Conservation (phyloP, 2,888 invertebrate species). For the Prionchulus punctatus region DNA sequence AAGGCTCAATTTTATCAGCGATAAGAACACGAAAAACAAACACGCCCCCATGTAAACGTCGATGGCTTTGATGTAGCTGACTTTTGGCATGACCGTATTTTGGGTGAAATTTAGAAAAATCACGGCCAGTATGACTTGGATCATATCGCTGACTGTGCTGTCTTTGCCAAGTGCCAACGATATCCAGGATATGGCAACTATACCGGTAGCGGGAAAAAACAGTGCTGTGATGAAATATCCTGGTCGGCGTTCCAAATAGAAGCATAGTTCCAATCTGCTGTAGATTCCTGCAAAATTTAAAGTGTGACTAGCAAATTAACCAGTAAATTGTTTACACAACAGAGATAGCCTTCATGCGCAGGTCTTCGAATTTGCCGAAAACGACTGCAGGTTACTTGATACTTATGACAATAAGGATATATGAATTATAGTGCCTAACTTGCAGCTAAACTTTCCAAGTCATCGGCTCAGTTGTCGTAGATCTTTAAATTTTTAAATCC, state of each 20-base stretch:
- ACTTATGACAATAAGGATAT: no score
- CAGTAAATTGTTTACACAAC: not conserved
- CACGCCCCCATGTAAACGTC: not conserved
- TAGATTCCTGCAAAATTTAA: not conserved
- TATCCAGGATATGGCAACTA: not conserved
- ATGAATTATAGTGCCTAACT: no score
- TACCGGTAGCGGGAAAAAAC: not conserved
- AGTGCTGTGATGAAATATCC: not conserved
- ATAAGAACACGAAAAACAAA: not conserved
- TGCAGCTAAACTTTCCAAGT: no score
- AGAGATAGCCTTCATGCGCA: not conserved
- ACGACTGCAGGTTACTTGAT: no score
- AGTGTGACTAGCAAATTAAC: not conserved
- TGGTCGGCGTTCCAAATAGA: not conserved
- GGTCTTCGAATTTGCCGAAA: not conserved
- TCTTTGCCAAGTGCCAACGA: not conserved
- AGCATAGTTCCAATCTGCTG: not conserved
- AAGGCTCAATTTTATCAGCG: not conserved
- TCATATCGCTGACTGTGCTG: not conserved
- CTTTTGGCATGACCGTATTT: constrained; percentile 30
- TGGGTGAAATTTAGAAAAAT: constrained; percentile 29
- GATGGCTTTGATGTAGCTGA: constrained; percentile 20
- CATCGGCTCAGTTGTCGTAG: no score
- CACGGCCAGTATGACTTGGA: constrained; percentile 13
- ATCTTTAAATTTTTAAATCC: no score